These are phyloP conservation scores for Tyrophagus putrescentiae DNA, from an alignment of 1,140 invertebrate genomes.

Conservation along the genomic window DNA sequence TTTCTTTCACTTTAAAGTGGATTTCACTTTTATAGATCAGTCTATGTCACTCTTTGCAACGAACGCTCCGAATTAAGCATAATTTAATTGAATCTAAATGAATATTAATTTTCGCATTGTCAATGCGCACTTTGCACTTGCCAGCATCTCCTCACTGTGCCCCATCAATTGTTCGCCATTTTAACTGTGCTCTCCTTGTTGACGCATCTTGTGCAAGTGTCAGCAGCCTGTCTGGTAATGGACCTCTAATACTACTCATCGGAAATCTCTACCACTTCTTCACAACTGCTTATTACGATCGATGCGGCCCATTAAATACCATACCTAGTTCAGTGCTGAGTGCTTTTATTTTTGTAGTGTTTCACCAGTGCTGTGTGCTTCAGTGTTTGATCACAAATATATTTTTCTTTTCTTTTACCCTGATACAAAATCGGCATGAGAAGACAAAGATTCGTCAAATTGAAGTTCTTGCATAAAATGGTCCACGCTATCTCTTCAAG, in stretches of 20 bases:
- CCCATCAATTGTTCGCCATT: no score
- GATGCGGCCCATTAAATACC: slow-evolving; percentile 2
- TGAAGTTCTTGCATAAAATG: no score
- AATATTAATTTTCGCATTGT: not conserved
- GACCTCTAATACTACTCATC: not conserved
- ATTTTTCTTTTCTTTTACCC: no score
- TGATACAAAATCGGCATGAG: no score
- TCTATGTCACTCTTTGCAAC: not conserved
- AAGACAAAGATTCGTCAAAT: no score
- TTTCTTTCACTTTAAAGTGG: no score
- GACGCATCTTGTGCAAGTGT: not conserved
- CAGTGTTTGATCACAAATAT: no score
- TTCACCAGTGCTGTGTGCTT: no score
- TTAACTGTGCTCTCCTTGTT: no score
- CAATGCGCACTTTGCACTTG: not conserved
- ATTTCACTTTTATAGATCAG: not conserved
- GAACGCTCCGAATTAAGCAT: not conserved
- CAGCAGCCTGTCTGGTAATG: not conserved
- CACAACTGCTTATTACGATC: slow-evolving; percentile 2
- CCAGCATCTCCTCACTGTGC: no score
- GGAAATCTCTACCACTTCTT: not conserved
- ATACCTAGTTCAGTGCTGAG: not conserved
- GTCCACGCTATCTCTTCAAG: no score
- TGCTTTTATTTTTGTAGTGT: no score
- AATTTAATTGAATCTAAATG: slow-evolving; percentile 12